Evolutionary conservation across 2,113 vertebrate species (phyloP).

Genomic region (Saguinus midas): DNA sequence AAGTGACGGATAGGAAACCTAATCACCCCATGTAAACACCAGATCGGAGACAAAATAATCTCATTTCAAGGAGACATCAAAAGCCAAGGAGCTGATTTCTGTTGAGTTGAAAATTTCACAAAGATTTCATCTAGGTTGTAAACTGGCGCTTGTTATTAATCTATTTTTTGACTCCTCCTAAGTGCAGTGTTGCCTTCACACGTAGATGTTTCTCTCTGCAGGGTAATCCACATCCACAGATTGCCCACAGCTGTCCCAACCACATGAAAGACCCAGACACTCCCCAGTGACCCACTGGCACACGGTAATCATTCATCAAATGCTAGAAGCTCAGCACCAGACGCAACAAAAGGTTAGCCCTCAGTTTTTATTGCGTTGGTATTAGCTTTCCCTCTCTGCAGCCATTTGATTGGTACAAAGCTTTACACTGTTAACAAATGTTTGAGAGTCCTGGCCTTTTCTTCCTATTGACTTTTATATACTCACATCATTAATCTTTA

Average conservation of each 20-base stretch:
- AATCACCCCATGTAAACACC: neutral
- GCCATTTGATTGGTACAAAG: conserved; percentile 41
- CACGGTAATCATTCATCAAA: conserved; percentile 78
- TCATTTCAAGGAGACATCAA: conserved; percentile 24
- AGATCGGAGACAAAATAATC: neutral
- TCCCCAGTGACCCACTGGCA: conserved; percentile 76
- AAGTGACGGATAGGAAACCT: neutral
- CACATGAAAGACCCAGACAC: conserved; percentile 82
- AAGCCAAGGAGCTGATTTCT: conserved; percentile 21
- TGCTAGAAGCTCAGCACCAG: conserved; percentile 64
- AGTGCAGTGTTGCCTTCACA: neutral
- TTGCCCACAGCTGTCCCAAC: conserved; percentile 83
- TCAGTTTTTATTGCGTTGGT: neutral
- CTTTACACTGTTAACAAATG: conserved; percentile 57
- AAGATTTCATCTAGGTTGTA: neutral
- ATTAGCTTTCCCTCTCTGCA: conserved; percentile 45
- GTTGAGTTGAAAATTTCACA: neutral
- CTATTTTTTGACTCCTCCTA: neutral
- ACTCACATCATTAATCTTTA: conserved; percentile 60
- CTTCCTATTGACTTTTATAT: conserved; percentile 46
- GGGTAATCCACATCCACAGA: conserved; percentile 62
- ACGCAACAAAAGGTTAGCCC: conserved; percentile 46
- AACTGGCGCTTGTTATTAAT: neutral
- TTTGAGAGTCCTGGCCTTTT: conserved; percentile 27
- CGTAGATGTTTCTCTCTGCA: neutral